A percentile compares a stretch with the other conserved stretches of the same genome.
Evolutionary conservation across 2,888 invertebrate species (phyloP).

Genomic region (Tetheella fluctuosa): DNA sequence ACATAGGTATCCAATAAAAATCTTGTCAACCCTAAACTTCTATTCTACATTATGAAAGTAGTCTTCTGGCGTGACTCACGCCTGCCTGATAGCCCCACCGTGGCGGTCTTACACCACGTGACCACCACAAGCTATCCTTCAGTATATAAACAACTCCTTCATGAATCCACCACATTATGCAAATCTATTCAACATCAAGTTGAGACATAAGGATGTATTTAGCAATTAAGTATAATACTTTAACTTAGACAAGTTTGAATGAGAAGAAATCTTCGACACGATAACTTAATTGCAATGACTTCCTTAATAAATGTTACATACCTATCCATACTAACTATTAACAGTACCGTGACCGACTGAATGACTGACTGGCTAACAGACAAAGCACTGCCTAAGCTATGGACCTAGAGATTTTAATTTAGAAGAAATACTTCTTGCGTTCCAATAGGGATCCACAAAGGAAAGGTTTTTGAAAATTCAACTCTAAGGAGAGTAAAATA

Average conservation of each 20-base stretch:
- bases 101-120: conserved; percentile 31
- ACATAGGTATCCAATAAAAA: not conserved
- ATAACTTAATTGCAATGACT: not conserved
- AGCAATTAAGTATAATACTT: not conserved
- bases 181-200: conserved; percentile 2
- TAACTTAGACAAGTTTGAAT: not conserved
- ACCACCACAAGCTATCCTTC: conserved; percentile 38
- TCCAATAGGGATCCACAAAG: no score
- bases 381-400: no score
- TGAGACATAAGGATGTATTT: conserved; percentile 9
- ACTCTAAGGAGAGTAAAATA: no score
- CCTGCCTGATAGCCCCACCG: no score
- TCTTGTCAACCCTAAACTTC: conserved; percentile 7
- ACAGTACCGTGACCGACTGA: no score
- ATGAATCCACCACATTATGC: not conserved
- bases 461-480: no score
- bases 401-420: no score
- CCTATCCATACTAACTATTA: no score
- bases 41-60: conserved; percentile 46
- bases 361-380: no score
- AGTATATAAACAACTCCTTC: conserved; percentile 45
- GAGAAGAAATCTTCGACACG: not conserved
- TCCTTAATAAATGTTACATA: not conserved
- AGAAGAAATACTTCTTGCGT: no score
- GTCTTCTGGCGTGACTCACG: no score